Evolutionary conservation across 2,888 invertebrate species (phyloP).

Genomic region (Acheta domesticus): DNA sequence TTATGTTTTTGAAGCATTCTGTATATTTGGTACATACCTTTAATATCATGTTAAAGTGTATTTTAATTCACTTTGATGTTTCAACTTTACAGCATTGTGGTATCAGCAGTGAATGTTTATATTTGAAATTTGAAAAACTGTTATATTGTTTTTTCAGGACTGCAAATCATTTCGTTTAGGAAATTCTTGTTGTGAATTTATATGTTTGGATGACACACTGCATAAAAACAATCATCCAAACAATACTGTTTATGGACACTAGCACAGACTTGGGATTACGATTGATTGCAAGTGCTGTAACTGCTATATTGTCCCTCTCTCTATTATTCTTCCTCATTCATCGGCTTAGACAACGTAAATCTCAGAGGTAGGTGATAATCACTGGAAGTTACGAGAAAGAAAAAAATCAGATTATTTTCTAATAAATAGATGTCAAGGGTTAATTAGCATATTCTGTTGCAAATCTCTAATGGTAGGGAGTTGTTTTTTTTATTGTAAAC

Average conservation of each 20-base stretch:
- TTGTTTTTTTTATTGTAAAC: no score
- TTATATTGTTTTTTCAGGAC: slow-evolving; percentile 53
- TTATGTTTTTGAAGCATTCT: no score
- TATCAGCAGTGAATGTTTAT: no score
- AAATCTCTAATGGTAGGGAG: no score
- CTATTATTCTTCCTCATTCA: slow-evolving; percentile 80
- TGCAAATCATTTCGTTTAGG: slow-evolving; percentile 82
- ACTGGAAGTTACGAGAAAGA: not conserved
- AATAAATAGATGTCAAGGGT: no score
- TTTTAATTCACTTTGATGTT: no score
- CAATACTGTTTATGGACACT: slow-evolving; percentile 41
- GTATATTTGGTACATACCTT: no score
- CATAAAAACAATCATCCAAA: slow-evolving; percentile 57
- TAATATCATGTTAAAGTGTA: no score
- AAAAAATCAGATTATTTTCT: no score
- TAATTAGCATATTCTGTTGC: no score
- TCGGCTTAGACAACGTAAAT: slow-evolving; percentile 74
- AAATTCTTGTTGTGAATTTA: slow-evolving; percentile 82
- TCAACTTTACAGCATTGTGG: no score
- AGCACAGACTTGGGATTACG: slow-evolving; percentile 66
- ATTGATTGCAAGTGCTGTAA: slow-evolving; percentile 78
- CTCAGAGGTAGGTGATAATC: slow-evolving; percentile 57
- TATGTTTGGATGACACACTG: slow-evolving; percentile 77
- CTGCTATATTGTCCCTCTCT: slow-evolving; percentile 75
- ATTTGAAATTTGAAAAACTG: no score